phyloP scores from a whole-genome alignment of 2,888 invertebrate species.

The Cryptophagus acutangulus region DNA sequence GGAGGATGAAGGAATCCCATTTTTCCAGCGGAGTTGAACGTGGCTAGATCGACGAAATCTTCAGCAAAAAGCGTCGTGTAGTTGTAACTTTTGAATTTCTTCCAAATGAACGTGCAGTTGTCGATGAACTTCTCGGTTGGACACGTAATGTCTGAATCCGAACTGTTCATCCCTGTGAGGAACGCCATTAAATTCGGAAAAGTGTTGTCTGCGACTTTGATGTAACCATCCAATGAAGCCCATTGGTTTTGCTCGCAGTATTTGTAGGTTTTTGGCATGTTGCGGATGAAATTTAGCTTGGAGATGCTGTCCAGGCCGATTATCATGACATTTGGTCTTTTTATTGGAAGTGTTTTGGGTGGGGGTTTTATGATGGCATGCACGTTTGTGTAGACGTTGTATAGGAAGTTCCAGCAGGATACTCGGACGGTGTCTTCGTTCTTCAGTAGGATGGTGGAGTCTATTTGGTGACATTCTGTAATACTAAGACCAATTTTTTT shows the following conservation, averaged over 20 bases:
- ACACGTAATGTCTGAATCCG: conserved; percentile 48
- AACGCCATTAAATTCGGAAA: conserved; percentile 85
- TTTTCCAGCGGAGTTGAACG: conserved; percentile 69
- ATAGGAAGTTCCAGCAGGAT: conserved; percentile 11
- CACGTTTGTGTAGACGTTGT: conserved; percentile 49
- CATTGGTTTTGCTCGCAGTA: conserved; percentile 56
- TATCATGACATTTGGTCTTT: conserved; percentile 70
- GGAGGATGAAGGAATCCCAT: conserved; percentile 67
- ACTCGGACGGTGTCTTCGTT: conserved; percentile 16
- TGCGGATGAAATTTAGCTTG: conserved; percentile 65
- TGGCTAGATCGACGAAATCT: conserved; percentile 60
- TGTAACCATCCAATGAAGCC: conserved; percentile 43
- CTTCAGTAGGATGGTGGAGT: conserved; percentile 14
- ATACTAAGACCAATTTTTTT: too few relatives aligned
- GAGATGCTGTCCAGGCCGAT: conserved; percentile 84
- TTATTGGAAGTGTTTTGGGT: conserved; percentile 19
- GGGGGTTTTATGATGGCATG: conserved; percentile 49
- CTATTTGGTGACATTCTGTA: conserved; percentile 18
- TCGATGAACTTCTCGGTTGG: conserved; percentile 55
- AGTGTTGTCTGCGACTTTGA: conserved; percentile 81
- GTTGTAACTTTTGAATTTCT: conserved; percentile 61
- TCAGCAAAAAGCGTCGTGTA: conserved; percentile 77
- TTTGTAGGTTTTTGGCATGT: conserved; percentile 66
- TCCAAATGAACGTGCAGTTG: conserved; percentile 72
- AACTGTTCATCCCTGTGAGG: conserved; percentile 59